Evolutionary conservation across 2,797 vertebrate species (phyloP).

Genomic region (Malurus splendens): DNA sequence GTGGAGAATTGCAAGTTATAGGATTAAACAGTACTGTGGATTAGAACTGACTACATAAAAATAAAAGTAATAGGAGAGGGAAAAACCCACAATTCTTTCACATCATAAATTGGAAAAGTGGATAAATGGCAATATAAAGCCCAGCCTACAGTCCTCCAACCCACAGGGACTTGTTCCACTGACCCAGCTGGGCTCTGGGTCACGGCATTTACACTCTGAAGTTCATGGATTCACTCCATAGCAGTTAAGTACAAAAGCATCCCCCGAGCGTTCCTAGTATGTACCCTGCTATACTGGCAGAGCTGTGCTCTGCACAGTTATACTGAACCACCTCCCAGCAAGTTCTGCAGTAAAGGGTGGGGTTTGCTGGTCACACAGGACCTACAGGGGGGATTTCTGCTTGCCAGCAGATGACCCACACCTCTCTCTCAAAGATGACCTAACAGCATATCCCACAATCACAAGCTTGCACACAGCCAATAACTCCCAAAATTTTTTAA

Average conservation of each 20-base stretch:
- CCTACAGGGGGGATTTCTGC: background rate
- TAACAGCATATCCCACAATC: background rate
- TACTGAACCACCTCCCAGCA: fast-evolving
- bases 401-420: background rate
- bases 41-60: background rate
- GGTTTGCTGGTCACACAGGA: background rate
- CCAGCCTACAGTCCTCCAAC: background rate
- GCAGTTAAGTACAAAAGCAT: background rate
- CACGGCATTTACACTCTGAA: background rate
- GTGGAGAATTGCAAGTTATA: background rate
- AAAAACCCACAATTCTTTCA: background rate
- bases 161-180: background rate
- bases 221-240: constrained; percentile 6
- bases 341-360: background rate
- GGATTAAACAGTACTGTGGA: background rate
- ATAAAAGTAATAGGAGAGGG: fast-evolving
- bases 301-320: background rate
- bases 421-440: background rate
- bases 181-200: background rate
- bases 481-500: background rate
- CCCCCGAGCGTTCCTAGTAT: background rate
- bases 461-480: background rate
- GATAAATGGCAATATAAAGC: background rate
- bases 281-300: background rate
- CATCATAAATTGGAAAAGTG: background rate